Percentiles rank a stretch among this genome's conserved stretches.
Conservation (phyloP, 2,797 vertebrate species). For the Hephaestus fuliginosus region DNA sequence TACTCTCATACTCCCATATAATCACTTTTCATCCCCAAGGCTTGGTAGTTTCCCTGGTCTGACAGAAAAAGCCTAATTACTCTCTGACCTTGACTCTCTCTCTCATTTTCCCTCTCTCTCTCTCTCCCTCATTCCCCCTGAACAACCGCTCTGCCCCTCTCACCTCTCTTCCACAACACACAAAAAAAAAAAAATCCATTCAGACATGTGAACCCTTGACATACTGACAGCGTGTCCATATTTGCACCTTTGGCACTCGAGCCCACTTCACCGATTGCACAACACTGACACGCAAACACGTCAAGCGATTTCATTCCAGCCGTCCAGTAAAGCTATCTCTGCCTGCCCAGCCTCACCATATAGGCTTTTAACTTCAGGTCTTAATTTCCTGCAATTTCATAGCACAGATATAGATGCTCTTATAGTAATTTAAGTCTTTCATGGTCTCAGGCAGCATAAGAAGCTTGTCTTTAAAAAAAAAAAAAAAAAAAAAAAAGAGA, state of each 20-base stretch:
- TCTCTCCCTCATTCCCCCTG: conserved; percentile 15
- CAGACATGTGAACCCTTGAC: conserved; percentile 30
- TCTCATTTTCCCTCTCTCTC: conserved; percentile 27
- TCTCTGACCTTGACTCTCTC: conserved; percentile 80
- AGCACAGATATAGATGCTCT: conserved; percentile 49
- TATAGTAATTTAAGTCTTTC: conserved; percentile 61
- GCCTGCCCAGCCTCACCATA: background rate
- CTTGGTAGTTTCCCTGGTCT: conserved; percentile 78
- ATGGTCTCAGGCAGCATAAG: conserved; percentile 45
- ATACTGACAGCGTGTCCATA: background rate
- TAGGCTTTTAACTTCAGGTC: conserved; percentile 40
- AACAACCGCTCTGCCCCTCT: conserved; percentile 14
- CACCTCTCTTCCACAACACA: conserved; percentile 17
- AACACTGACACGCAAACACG: background rate
- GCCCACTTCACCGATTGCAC: background rate
- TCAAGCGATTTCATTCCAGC: background rate
- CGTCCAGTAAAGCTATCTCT: background rate
- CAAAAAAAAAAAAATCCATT: conserved; percentile 50
- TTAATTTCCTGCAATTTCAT: conserved; percentile 67
- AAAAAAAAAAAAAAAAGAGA: conserved; percentile 5
- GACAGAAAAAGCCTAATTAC: conserved; percentile 82
- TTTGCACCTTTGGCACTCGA: conserved; percentile 13
- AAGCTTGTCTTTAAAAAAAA: conserved; percentile 32
- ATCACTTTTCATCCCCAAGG: conserved; percentile 86
- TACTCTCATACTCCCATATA: conserved; percentile 82